Conservation (phyloP, 2,797 vertebrate genomes). For the Glyptemys insculpta region DNA sequence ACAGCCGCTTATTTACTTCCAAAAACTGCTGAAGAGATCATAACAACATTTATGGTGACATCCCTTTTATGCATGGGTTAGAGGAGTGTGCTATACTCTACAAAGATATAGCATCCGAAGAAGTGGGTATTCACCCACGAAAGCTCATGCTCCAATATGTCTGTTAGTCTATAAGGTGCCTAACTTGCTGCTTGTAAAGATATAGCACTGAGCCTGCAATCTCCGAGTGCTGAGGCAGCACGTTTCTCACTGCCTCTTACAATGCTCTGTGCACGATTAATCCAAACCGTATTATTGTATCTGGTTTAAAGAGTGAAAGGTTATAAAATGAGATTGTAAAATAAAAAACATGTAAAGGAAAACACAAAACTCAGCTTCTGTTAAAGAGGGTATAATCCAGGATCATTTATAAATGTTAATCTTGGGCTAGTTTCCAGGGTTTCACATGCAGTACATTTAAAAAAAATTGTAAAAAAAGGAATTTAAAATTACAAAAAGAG, state of each 20-base stretch:
- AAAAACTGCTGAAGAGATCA: neutral
- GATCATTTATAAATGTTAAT: slow-evolving; percentile 59
- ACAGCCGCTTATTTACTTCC: neutral
- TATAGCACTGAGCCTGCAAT: neutral
- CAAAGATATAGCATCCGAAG: neutral
- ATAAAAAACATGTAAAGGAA: neutral
- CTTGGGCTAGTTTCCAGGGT: slow-evolving; percentile 44
- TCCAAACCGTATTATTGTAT: rapidly evolving
- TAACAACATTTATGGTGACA: neutral
- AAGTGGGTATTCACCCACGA: too few species aligned
- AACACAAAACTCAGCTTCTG: neutral
- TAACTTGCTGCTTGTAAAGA: too few species aligned
- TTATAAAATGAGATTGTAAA: neutral
- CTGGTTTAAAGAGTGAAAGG: neutral
- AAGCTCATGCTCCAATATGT: too few species aligned
- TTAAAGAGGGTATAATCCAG: slow-evolving; percentile 74
- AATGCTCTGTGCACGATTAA: neutral
- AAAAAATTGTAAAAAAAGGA: slow-evolving; percentile 14
- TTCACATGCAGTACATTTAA: slow-evolving; percentile 73
- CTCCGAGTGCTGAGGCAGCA: neutral
- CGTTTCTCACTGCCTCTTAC: neutral
- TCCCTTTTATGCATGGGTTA: neutral
- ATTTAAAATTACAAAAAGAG: slow-evolving; percentile 26
- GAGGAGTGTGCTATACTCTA: neutral
- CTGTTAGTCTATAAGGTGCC: too few species aligned